Evolutionary conservation across 2,888 invertebrate species (phyloP), one percentile per base, ranked within the genome.

Genomic region (Eupithecia inturbata): DNA sequence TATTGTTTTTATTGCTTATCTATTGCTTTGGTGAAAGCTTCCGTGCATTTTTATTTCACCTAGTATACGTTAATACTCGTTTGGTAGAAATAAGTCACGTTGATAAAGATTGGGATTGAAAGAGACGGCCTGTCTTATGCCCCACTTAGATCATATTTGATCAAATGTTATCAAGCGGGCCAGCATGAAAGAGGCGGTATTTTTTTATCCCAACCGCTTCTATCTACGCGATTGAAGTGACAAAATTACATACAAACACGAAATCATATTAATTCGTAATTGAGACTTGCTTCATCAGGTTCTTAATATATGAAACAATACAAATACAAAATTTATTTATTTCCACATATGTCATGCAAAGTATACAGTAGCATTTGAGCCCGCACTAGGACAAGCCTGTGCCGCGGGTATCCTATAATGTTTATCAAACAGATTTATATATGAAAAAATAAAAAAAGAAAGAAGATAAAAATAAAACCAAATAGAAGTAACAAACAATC

Each of bases 1-100:
- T 66, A 66, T 66, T 62, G 62, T 62, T 62, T 62, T 62, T 62
- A 62, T 62, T 62, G 62, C 62, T 31, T 62, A 62, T 19, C 62
- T 62, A 62, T 62, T 62, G 62, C 31, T 62, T 62, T 62, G 31
- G 57, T 53, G 3, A 53, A 26, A 53, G 26, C 57, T 26, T 57
- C 57, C 57, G 26, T 57, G 53, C n/a, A 10, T 10, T 19, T 45
- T 45, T 22, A 26, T 57, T 4, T 57, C 26, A 26, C 4, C 12
- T 22, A n/a, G n/a, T n/a, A 57, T 5, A n/a, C 12, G 5, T 57
- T 57, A 26, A 26, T 49, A 49, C 14, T 12, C 12, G 14, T 26
- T 26, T 5, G 26, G 4, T 14, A 14, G 22, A 26, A 26, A 22
- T 57, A 22, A 53, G 53, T 49, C n/a, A 3, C 10, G n/a, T n/a